These are phyloP conservation scores for Neodiprion pinetum DNA, from an alignment of 1,140 invertebrate species.

Conservation along the genomic window DNA sequence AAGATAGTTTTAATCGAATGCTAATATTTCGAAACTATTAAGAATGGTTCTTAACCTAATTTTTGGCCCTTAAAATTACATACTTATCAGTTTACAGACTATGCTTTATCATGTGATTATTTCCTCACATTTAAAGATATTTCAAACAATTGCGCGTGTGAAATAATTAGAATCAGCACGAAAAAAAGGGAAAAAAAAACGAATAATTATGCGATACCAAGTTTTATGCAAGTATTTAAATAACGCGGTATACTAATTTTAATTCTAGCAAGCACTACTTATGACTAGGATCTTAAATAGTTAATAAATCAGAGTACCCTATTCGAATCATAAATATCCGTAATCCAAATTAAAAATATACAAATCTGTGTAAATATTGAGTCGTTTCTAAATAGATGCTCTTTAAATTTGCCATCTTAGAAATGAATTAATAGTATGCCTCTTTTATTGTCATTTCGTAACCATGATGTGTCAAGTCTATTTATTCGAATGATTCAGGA, in stretches of 20 bases:
- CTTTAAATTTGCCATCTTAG: no score
- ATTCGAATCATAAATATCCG: background rate
- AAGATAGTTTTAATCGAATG: background rate
- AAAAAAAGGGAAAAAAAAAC: background rate
- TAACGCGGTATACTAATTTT: background rate
- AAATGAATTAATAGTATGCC: no score
- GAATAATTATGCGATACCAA: background rate
- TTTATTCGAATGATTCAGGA: no score
- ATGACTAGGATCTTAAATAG: conserved; percentile 1
- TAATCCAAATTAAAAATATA: background rate
- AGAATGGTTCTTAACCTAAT: conserved; percentile 5
- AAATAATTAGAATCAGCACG: background rate
- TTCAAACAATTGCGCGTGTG: background rate
- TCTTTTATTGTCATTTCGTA: no score
- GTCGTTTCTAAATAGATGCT: no score
- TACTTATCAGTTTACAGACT: background rate
- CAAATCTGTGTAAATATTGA: no score
- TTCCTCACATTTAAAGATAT: background rate
- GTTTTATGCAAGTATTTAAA: background rate
- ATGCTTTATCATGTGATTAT: background rate
- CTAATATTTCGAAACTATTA: background rate
- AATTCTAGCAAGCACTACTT: conserved; percentile 3
- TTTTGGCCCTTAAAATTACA: conserved; percentile 1
- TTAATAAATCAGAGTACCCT: background rate
- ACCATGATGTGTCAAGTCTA: no score